A percentile compares a stretch with the other conserved stretches of the same genome.
phyloP scores from a whole-genome alignment of 53 echinoderm and acorn worm species.

The Luidia sarsii region DNA sequence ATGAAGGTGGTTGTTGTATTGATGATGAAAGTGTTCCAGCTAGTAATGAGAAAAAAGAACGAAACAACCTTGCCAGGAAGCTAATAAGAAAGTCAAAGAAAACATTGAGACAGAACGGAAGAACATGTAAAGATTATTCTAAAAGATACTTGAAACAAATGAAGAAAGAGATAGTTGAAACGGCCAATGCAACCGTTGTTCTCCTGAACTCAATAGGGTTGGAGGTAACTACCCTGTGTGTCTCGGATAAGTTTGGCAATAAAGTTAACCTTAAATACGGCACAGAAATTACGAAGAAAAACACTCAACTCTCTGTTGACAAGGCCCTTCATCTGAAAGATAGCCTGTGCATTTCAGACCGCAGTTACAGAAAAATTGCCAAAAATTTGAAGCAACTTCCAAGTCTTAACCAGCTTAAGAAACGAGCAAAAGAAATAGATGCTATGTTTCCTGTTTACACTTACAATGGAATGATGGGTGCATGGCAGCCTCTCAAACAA shows the following conservation, averaged over 20 bases:
- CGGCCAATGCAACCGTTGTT: too few species aligned
- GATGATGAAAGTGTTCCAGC: too few species aligned
- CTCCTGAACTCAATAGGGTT: too few species aligned
- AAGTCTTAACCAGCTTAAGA: slow-evolving; percentile 22
- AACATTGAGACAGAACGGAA: too few species aligned
- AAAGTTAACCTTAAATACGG: slow-evolving; percentile 14
- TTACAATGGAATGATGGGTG: slow-evolving; percentile 53
- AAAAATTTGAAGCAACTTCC: slow-evolving; percentile 14
- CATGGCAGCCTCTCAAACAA: slow-evolving; percentile 38
- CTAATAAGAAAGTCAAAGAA: too few species aligned
- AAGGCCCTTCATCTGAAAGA: slow-evolving; percentile 33
- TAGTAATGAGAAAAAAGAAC: too few species aligned
- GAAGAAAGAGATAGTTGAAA: too few species aligned
- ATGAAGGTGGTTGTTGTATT: too few species aligned
- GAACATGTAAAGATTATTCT: too few species aligned
- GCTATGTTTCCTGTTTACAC: slow-evolving; percentile 23
- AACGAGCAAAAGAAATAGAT: slow-evolving; percentile 42
- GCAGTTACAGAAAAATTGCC: slow-evolving; percentile 4
- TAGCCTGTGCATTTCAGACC: slow-evolving; percentile 20
- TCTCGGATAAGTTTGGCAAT: slow-evolving; percentile 25
- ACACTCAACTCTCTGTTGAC: background rate
- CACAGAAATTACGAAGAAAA: slow-evolving; percentile 5
- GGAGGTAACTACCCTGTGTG: slow-evolving; percentile 20
- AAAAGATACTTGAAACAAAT: too few species aligned
- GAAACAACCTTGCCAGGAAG: too few species aligned